Evolutionary conservation across 2,888 invertebrate species (phyloP), one percentile per base, ranked within the genome.

Genomic region (Cryptocephalus moraei): DNA sequence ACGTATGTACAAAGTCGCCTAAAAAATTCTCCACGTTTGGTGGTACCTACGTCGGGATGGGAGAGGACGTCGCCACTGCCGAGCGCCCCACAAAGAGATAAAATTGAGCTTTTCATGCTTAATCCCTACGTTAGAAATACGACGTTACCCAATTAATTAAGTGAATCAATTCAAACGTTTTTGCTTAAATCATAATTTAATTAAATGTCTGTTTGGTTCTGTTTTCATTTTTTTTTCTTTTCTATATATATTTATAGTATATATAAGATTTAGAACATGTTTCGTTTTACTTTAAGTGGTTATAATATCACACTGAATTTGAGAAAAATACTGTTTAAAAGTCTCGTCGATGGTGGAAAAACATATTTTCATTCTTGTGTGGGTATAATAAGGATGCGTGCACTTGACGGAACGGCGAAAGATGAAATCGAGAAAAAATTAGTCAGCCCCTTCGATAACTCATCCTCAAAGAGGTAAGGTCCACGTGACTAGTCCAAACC

Each of bases 231-330:
- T 22, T 22, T 22, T 22, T 22, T 22, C 3, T 22, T 22, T 22
- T 22, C 22, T 22, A 22, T 22, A 22, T 22, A 22, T 22, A 22
- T 22, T 22, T 22, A 22, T 22, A 22, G 22, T 51, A 49, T 55
- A 58, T 61, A 55, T 56, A 56, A 64, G 67, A 68, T 71, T 72
- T 71, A 72, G 71, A 72, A 71, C 72, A 68, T 71, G 63, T 65
- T 69, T 68, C 65, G 64, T 65, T 68, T 64, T 63, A 60, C 54
- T 57, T 52, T 56, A 61, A 57, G 53, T 59, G 56, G 55, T 54
- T 54, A 57, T 53, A 57, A 59, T 60, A 63, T 63, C 61, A 63
- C 62, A 63, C 60, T 57, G 56, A 59, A 59, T 55, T 56, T 52
- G 53, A 58, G 51, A 54, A 51, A 51, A 49, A 53, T n/a, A 43